Conservation (phyloP, 2,888 invertebrate genomes). For the Apamea anceps region DNA sequence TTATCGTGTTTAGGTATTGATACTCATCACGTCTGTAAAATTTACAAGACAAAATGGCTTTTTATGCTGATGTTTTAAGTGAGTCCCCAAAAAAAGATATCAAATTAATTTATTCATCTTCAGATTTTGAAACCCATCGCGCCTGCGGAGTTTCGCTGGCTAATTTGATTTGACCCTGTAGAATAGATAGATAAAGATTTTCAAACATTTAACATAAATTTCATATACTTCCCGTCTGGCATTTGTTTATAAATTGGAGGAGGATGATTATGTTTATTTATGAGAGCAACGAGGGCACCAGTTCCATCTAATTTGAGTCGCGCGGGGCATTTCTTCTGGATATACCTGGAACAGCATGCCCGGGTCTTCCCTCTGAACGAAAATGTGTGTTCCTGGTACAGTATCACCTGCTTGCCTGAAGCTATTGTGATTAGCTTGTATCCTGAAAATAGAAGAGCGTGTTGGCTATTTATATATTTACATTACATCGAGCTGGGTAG, state of each 20-base stretch:
- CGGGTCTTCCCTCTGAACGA: conserved; percentile 40
- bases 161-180: too few species aligned
- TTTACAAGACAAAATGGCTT: too few species aligned
- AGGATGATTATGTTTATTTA: conserved; percentile 35
- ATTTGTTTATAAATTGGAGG: conserved; percentile 19
- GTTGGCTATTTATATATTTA: not conserved
- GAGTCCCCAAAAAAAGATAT: too few species aligned
- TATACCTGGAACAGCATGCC: conserved; percentile 36
- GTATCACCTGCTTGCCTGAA: conserved; percentile 50
- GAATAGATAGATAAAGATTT: not conserved
- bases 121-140: too few species aligned
- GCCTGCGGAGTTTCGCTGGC: too few species aligned
- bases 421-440: conserved; percentile 40
- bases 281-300: conserved; percentile 10
- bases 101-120: too few species aligned
- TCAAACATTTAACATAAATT: not conserved
- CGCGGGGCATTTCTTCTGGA: conserved; percentile 38
- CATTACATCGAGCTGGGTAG: not conserved
- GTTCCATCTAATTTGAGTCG: conserved; percentile 5
- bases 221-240: conserved; percentile 14
- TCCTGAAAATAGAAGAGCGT: conserved; percentile 15
- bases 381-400: conserved; percentile 57
- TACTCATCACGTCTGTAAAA: too few species aligned
- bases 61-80: too few species aligned
- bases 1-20: not conserved